Conservation (phyloP, 2,888 invertebrate genomes). For the Cataglyphis altisquamis region DNA sequence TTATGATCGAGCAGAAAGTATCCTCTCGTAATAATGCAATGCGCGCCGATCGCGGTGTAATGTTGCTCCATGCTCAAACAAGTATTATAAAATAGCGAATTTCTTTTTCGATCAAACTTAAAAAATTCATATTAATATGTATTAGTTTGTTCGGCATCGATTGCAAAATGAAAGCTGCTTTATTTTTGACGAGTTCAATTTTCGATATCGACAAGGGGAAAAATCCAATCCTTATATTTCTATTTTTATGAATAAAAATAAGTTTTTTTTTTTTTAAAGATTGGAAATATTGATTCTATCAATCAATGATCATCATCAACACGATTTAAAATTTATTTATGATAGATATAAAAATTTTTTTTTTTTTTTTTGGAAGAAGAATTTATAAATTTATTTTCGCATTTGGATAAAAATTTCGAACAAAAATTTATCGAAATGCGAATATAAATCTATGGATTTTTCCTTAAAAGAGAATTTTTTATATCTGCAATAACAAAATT, state of each 20-base stretch:
- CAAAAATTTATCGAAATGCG: too few species aligned
- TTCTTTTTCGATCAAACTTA: neutral
- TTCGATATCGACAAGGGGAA: neutral
- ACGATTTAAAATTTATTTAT: neutral
- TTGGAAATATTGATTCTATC: too few species aligned
- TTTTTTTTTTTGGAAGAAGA: neutral
- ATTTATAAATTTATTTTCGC: too few species aligned
- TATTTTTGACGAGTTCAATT: neutral
- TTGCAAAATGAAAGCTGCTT: neutral
- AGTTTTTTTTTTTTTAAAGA: neutral
- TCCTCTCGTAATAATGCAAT: conserved; percentile 44
- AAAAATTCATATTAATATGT: conserved; percentile 1
- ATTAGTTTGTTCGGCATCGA: neutral
- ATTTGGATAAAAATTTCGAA: too few species aligned
- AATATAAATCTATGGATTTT: too few species aligned
- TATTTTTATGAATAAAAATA: neutral
- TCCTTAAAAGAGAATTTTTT: neutral
- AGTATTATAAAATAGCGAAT: neutral
- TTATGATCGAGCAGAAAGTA: conserved; percentile 55
- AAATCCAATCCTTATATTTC: neutral
- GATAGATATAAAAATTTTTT: neutral
- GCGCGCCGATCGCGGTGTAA: neutral
- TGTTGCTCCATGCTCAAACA: neutral
- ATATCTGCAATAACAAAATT: neutral
- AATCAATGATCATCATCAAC: neutral